These are phyloP conservation scores for Trichogramma dendrolimi DNA, from an alignment of 2,888 invertebrate genomes.

Conservation along the genomic window DNA sequence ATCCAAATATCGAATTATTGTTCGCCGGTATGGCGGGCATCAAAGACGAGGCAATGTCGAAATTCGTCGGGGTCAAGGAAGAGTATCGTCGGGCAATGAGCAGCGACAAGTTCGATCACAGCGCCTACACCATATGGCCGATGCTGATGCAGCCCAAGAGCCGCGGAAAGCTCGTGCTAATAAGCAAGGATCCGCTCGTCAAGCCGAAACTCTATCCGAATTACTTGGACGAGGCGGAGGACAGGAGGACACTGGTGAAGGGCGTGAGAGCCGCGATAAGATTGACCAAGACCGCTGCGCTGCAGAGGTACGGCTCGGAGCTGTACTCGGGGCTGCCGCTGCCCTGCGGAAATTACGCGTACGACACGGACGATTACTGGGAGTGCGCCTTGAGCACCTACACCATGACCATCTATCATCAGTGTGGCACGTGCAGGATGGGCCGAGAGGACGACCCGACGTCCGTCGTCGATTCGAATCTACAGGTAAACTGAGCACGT, in stretches of 20 bases:
- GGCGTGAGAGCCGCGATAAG: constrained; percentile 52
- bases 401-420: constrained; percentile 68
- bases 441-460: constrained; percentile 58
- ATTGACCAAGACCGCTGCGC: constrained; percentile 59
- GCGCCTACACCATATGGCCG: constrained; percentile 60
- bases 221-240: constrained; percentile 63
- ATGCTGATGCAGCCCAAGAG: constrained; percentile 67
- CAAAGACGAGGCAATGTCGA: constrained; percentile 53
- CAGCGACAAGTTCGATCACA: constrained; percentile 55
- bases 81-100: constrained; percentile 58
- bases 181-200: constrained; percentile 61
- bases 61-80: constrained; percentile 58
- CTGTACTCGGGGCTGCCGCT: constrained; percentile 57
- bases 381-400: constrained; percentile 65
- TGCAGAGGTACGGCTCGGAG: constrained; percentile 58
- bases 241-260: constrained; percentile 57
- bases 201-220: constrained; percentile 67
- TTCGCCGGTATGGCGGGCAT: constrained; percentile 59
- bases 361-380: constrained; percentile 65
- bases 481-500: constrained; percentile 51
- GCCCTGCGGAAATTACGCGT: constrained; percentile 57
- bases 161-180: constrained; percentile 63
- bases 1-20: constrained; percentile 65
- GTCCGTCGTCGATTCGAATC: constrained; percentile 62
- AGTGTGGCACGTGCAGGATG: constrained; percentile 64